Percentiles rank a stretch among this genome's conserved stretches.
Evolutionary conservation across 1,140 invertebrate genomes (phyloP).

Genomic region (Diachasma alloeum): DNA sequence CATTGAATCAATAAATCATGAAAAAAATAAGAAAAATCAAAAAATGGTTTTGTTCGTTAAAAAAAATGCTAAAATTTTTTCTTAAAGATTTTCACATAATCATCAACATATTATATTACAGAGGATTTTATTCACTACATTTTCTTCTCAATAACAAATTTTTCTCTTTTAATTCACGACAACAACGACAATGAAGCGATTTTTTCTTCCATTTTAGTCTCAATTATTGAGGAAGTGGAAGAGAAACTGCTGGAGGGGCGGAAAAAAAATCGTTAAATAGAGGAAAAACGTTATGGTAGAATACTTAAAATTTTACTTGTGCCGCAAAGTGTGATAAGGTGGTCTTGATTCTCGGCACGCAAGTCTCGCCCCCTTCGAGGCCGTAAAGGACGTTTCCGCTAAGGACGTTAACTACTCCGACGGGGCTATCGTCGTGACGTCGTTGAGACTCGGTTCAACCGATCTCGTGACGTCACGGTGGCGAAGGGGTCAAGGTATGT

Average conservation of each 20-base stretch:
- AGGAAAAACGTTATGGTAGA: not conserved
- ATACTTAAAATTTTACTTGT: constrained; percentile 3
- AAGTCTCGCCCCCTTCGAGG: constrained; percentile 14
- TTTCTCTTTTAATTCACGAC: no score
- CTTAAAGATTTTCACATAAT: no score
- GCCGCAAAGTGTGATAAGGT: constrained; percentile 28
- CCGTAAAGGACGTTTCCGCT: constrained; percentile 35
- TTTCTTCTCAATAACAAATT: no score
- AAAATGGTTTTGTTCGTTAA: no score
- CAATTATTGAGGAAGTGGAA: not conserved
- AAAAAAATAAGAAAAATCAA: no score
- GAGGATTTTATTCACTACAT: no score
- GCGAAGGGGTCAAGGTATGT: no score
- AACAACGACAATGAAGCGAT: no score
- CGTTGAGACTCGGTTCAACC: constrained; percentile 10
- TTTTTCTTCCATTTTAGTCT: no score
- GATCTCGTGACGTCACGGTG: not conserved
- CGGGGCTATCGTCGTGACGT: not conserved
- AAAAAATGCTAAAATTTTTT: no score
- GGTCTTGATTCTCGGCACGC: constrained; percentile 36
- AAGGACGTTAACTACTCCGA: not conserved
- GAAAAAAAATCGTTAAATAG: not conserved
- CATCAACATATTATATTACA: no score
- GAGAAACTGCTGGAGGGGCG: not conserved
- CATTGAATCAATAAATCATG: no score